A percentile compares a stretch with the other conserved stretches of the same genome.
phyloP scores from a whole-genome alignment of 2,113 vertebrate genomes.

The Meriones unguiculatus region DNA sequence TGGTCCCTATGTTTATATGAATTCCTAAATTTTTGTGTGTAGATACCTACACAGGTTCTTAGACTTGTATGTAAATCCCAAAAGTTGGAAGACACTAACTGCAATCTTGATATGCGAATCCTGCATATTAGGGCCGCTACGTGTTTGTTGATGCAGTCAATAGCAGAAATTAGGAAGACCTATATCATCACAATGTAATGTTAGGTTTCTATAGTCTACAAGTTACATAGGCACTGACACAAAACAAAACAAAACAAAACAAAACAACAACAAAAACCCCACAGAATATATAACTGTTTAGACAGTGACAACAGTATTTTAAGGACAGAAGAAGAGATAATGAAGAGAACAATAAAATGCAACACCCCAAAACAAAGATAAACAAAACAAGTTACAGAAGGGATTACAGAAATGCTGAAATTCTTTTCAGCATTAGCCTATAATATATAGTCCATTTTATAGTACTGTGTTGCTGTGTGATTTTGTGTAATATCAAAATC shows the following conservation, averaged over 20 bases:
- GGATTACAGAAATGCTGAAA: neutral
- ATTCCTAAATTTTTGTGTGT: neutral
- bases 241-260: no score
- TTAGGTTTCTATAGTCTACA: neutral
- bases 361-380: neutral
- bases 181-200: neutral
- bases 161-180: neutral
- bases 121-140: neutral
- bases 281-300: neutral
- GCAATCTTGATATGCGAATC: neutral
- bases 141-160: neutral
- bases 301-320: neutral
- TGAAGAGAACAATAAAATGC: neutral
- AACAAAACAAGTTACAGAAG: rapidly evolving
- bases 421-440: neutral
- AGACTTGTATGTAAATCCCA: neutral
- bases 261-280: no score
- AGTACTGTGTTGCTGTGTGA: neutral
- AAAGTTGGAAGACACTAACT: neutral
- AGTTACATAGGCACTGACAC: neutral
- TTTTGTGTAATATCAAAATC: neutral
- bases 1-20: neutral
- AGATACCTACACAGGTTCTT: neutral
- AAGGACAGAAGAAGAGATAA: neutral
- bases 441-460: neutral